These are phyloP conservation scores for Danio tinwini DNA, from an alignment of 2,797 vertebrate species.

Conservation along the genomic window DNA sequence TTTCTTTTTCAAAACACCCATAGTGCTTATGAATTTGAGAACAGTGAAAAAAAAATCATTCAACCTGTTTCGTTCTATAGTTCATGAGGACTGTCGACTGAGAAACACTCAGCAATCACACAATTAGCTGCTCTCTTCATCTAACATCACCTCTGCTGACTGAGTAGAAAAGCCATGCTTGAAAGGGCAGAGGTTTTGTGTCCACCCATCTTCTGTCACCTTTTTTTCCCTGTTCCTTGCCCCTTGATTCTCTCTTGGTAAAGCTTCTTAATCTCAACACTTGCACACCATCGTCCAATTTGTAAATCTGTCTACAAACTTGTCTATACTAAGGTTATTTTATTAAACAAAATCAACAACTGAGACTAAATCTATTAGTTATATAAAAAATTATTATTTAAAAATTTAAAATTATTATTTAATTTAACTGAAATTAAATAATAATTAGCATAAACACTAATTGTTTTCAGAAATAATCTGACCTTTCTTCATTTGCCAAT, in stretches of 20 bases:
- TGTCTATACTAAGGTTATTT: not conserved
- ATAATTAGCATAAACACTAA: too few relatives aligned
- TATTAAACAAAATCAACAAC: too few relatives aligned
- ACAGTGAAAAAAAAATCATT: not conserved
- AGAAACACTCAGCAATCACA: not conserved
- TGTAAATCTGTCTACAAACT: not conserved
- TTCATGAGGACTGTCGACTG: not conserved
- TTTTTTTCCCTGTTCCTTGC: not conserved
- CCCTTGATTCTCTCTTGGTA: not conserved
- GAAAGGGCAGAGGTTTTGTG: not conserved
- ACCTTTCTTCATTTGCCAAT: too few relatives aligned
- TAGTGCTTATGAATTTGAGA: not conserved
- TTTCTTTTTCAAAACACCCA: not conserved
- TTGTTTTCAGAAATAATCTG: too few relatives aligned
- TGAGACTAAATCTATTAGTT: too few relatives aligned
- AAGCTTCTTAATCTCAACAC: not conserved
- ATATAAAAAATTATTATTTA: too few relatives aligned
- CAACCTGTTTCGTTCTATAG: not conserved
- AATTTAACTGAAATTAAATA: too few relatives aligned
- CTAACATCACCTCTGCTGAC: not conserved
- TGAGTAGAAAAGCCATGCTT: conserved; percentile 13
- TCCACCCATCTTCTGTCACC: not conserved
- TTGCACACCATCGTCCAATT: not conserved
- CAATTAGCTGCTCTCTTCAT: conserved; percentile 8
- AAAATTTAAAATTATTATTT: too few relatives aligned